Evolutionary conservation across 30 jellyfish, hydroid and myxozoan species (phyloP).

Genomic region (Rhopilema esculentum): DNA sequence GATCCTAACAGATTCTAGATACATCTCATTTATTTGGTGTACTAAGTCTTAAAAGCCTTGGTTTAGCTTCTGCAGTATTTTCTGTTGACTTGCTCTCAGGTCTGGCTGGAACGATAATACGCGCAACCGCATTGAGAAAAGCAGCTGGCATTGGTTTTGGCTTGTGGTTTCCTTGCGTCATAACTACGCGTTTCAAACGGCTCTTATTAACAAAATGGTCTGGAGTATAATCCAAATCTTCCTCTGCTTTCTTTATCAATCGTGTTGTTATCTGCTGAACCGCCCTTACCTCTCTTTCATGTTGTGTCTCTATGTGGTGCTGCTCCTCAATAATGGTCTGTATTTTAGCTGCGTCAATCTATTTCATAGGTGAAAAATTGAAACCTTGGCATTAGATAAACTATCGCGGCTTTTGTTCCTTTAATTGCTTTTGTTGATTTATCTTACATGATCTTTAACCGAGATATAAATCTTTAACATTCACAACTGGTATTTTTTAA

Average conservation of each 20-base stretch:
- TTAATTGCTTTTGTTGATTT: too few relatives aligned
- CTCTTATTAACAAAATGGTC: slow-evolving; percentile 40
- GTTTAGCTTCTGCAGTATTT: slow-evolving; percentile 33
- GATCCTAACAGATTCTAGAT: too few relatives aligned
- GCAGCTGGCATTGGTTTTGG: slow-evolving; percentile 60
- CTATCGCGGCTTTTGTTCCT: too few relatives aligned
- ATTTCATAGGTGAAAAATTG: too few relatives aligned
- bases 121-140: slow-evolving; percentile 54
- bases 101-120: slow-evolving; percentile 60
- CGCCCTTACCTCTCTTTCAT: slow-evolving; percentile 58
- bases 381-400: too few relatives aligned
- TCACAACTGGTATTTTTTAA: too few relatives aligned
- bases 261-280: slow-evolving; percentile 55
- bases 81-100: slow-evolving; percentile 34
- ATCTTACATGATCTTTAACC: too few relatives aligned
- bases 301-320: background rate
- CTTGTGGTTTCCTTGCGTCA: slow-evolving; percentile 13
- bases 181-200: slow-evolving; percentile 48
- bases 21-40: slow-evolving; percentile 5
- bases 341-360: slow-evolving; percentile 60
- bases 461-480: too few relatives aligned
- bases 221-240: slow-evolving; percentile 18
- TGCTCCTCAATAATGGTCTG: slow-evolving; percentile 27
- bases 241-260: slow-evolving; percentile 6
- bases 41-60: slow-evolving; percentile 44